Evolutionary conservation across 2,113 vertebrate species (phyloP).

Genomic region (Oceanites oceanicus): DNA sequence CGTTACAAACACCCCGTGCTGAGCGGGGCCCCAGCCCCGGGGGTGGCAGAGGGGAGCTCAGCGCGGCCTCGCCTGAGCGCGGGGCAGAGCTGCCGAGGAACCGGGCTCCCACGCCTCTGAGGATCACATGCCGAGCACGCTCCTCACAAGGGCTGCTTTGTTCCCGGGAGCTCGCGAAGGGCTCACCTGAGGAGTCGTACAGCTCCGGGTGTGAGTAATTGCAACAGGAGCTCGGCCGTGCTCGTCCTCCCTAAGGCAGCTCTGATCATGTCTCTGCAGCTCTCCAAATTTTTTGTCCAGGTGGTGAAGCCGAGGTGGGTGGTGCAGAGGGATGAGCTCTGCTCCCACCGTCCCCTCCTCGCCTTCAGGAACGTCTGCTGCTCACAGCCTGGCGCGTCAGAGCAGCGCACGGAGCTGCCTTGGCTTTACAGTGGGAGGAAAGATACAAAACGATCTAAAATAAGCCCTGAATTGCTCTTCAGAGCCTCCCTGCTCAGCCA

Average conservation of each 20-base stretch:
- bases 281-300: slow-evolving; percentile 8
- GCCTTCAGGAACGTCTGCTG: not conserved
- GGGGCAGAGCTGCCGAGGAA: not conserved
- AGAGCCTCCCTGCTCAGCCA: not conserved
- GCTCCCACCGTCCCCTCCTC: not conserved
- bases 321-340: not conserved
- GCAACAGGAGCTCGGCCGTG: not conserved
- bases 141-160: slow-evolving; percentile 16
- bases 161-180: not conserved
- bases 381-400: not conserved
- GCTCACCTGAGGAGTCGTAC: not conserved
- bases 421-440: not conserved
- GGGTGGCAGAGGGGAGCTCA: not conserved
- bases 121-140: not conserved
- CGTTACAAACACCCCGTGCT: not conserved
- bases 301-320: not conserved
- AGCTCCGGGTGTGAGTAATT: not conserved
- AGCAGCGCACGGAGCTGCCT: rapidly evolving
- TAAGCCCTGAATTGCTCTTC: not conserved
- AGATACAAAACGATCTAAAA: not conserved
- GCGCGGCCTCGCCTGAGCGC: not conserved
- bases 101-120: not conserved
- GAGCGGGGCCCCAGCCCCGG: rapidly evolving
- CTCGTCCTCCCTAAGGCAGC: not conserved
- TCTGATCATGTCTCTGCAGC: slow-evolving; percentile 14